A percentile compares a stretch with the other conserved stretches of the same genome.
Conservation (phyloP, 1,140 invertebrate genomes). For the Saccostrea glomerata region DNA sequence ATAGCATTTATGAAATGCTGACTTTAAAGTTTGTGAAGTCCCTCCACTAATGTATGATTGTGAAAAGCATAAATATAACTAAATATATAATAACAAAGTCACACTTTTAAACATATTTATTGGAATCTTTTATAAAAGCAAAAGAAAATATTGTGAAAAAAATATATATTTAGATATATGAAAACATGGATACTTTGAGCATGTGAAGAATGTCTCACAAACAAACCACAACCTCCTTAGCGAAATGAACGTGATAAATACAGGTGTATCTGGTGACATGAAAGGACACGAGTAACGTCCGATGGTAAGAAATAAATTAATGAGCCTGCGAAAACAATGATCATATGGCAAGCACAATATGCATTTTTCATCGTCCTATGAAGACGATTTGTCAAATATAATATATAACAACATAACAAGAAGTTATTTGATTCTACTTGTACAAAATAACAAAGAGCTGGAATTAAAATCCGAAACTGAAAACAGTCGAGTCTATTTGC, state of each 20-base stretch:
- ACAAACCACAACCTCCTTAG: conserved; percentile 25
- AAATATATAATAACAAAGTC: not conserved
- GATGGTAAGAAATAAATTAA: conserved; percentile 12
- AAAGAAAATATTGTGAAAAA: conserved; percentile 11
- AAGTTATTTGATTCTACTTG: not conserved
- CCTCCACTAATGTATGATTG: no score
- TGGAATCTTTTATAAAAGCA: conserved; percentile 22
- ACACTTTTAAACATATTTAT: not conserved
- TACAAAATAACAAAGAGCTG: not conserved
- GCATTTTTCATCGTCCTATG: conserved; percentile 1
- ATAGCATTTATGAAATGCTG: no score
- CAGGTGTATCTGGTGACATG: not conserved
- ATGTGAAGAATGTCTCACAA: conserved; percentile 15
- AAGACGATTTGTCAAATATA: conserved; percentile 11
- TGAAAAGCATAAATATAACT: not conserved
- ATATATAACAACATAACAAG: conserved; percentile 34
- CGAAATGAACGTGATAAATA: not conserved
- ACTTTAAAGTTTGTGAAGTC: no score
- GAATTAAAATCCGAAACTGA: not conserved
- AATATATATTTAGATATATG: conserved; percentile 34
- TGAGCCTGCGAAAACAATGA: conserved; percentile 24
- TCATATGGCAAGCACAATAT: not conserved
- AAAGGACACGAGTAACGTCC: not conserved
- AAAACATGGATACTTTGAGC: conserved; percentile 26
- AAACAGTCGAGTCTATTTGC: not conserved